Evolutionary conservation across 30 jellyfish, hydroid and myxozoan genomes (phyloP).

Genomic region (Turritopsis rubra): DNA sequence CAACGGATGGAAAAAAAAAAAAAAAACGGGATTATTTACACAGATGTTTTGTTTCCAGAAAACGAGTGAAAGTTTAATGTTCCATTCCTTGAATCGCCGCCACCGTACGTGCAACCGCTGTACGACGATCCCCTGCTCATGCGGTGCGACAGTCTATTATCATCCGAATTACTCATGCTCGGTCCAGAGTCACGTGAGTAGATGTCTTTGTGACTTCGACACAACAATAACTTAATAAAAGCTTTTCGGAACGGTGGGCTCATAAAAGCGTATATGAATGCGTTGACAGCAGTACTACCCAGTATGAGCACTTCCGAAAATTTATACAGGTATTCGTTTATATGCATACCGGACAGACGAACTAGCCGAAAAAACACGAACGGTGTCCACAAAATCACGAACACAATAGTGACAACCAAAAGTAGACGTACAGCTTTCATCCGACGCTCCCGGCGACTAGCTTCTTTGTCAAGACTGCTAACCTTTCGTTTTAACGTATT

Average conservation of each 20-base stretch:
- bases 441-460: slow-evolving; percentile 18
- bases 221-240: slow-evolving; percentile 51
- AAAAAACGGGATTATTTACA: slow-evolving; percentile 9
- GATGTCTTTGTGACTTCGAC: slow-evolving; percentile 24
- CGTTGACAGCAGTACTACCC: slow-evolving; percentile 91
- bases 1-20: not conserved
- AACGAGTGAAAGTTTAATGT: not conserved
- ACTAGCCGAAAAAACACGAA: slow-evolving; percentile 64
- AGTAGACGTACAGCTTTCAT: slow-evolving; percentile 64
- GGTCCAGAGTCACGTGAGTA: slow-evolving; percentile 43
- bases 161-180: slow-evolving; percentile 39
- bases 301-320: slow-evolving; percentile 68
- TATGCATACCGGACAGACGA: slow-evolving; percentile 36
- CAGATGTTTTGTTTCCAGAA: slow-evolving; percentile 9
- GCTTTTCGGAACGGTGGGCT: slow-evolving; percentile 85
- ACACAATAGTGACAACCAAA: slow-evolving; percentile 74
- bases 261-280: slow-evolving; percentile 82
- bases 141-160: slow-evolving; percentile 18
- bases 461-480: slow-evolving; percentile 22
- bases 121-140: slow-evolving; percentile 3
- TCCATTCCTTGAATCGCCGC: slow-evolving; percentile 2
- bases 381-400: slow-evolving; percentile 88
- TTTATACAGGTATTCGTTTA: slow-evolving; percentile 56
- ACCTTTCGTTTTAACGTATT: slow-evolving; percentile 12
- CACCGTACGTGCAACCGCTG: slow-evolving; percentile 9